Conservation (phyloP, 2,888 invertebrate genomes). For the Cistogaster globosa region DNA sequence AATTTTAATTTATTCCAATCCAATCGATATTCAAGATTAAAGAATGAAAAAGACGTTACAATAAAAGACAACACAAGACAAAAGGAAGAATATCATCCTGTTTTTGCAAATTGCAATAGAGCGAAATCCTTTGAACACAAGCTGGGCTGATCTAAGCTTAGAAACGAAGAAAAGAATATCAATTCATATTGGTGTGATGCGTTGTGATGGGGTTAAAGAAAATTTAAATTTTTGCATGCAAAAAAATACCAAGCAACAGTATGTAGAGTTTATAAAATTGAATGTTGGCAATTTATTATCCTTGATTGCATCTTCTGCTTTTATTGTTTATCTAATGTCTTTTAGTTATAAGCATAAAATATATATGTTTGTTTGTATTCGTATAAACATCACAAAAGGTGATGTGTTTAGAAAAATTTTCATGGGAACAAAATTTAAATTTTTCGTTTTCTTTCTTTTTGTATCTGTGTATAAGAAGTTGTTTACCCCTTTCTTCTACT, state of each 20-base stretch:
- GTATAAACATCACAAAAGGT: too few relatives aligned
- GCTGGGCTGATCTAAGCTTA: conserved; percentile 47
- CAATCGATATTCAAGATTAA: conserved; percentile 66
- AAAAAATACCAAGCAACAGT: conserved; percentile 66
- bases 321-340: conserved; percentile 71
- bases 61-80: conserved; percentile 34
- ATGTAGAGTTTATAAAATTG: conserved; percentile 52
- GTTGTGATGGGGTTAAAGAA: conserved; percentile 56
- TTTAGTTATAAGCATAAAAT: conserved; percentile 20
- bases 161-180: conserved; percentile 50
- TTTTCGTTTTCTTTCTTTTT: conserved; percentile 65
- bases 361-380: not conserved
- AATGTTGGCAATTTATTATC: conserved; percentile 77
- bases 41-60: conserved; percentile 58
- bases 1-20: conserved; percentile 41
- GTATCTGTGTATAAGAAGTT: conserved; percentile 76
- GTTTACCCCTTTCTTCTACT: conserved; percentile 71
- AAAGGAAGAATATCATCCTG: conserved; percentile 54
- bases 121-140: conserved; percentile 61
- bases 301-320: conserved; percentile 80
- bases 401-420: conserved; percentile 73
- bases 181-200: conserved; percentile 20
- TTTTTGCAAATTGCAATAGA: conserved; percentile 51
- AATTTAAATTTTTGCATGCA: conserved; percentile 80
- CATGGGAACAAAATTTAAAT: conserved; percentile 79